phyloP scores from a whole-genome alignment of 2,113 vertebrate genomes.

The Neotoma lepida region DNA sequence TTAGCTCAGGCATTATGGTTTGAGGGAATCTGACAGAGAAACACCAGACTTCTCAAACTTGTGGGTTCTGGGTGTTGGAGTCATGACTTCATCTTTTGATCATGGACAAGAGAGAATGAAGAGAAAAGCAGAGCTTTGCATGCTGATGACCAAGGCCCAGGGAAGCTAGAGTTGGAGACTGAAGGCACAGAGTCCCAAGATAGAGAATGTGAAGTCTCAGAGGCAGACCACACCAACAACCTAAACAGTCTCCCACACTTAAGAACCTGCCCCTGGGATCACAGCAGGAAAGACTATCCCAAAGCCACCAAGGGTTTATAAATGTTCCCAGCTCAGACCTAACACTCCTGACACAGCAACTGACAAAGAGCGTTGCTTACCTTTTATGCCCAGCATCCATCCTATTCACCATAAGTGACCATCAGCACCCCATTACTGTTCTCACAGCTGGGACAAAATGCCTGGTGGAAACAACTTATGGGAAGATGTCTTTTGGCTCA shows the following conservation, averaged over 20 bases:
- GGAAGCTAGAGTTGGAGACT: background rate
- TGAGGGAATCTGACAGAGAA: background rate
- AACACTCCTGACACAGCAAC: background rate
- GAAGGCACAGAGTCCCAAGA: background rate
- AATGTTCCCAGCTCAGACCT: background rate
- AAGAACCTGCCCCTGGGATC: background rate
- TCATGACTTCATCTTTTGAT: background rate
- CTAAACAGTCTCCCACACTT: background rate
- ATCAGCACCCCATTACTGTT: background rate
- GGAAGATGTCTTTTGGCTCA: background rate
- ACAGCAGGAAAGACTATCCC: background rate
- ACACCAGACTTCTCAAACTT: background rate
- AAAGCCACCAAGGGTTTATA: background rate
- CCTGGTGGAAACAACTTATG: background rate
- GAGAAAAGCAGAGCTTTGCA: background rate
- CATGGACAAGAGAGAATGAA: background rate
- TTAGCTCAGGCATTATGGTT: background rate
- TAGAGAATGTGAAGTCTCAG: background rate
- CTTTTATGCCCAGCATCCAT: background rate
- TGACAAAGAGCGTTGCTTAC: rapidly evolving
- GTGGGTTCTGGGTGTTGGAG: background rate
- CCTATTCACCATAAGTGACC: background rate
- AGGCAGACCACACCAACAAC: background rate
- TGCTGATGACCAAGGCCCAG: background rate
- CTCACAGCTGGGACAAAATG: background rate